A percentile compares a stretch with the other conserved stretches of the same genome.
Evolutionary conservation across 2,888 invertebrate species (phyloP).

Genomic region (Pyrrhia umbra): DNA sequence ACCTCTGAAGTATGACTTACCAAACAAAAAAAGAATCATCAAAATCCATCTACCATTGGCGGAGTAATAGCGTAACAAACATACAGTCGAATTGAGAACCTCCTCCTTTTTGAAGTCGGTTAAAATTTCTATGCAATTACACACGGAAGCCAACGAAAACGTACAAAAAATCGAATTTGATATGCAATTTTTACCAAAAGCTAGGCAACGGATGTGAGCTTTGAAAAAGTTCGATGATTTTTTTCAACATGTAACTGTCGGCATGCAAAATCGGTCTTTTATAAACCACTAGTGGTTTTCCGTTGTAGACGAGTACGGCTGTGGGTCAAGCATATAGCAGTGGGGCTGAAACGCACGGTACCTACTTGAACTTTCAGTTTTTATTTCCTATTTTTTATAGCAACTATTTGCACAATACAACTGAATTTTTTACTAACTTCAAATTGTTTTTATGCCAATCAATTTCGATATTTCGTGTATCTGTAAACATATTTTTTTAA

Average conservation of each 20-base stretch:
- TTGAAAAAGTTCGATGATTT: constrained; percentile 31
- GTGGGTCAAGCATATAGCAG: constrained; percentile 40
- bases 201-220: constrained; percentile 6
- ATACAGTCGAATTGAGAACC: too few relatives aligned
- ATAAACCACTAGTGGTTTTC: constrained; percentile 32
- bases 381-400: background rate
- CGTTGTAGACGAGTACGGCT: constrained; percentile 25
- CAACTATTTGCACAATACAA: background rate
- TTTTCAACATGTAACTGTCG: constrained; percentile 20
- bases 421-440: background rate
- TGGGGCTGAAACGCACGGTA: background rate
- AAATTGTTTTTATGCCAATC: background rate
- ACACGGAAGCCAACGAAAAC: constrained; percentile 36
- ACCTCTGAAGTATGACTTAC: too few relatives aligned
- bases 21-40: too few relatives aligned
- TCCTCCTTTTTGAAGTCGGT: too few relatives aligned
- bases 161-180: constrained; percentile 18
- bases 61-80: too few relatives aligned
- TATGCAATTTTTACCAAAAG: constrained; percentile 37
- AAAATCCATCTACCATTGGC: too few relatives aligned
- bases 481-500: background rate
- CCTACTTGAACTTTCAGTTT: constrained; percentile 5
- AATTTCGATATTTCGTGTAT: background rate
- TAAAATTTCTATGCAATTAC: too few relatives aligned
- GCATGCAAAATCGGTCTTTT: constrained; percentile 47